Conservation (phyloP, 2,888 invertebrate genomes). For the Sinohyriopsis cumingii region DNA sequence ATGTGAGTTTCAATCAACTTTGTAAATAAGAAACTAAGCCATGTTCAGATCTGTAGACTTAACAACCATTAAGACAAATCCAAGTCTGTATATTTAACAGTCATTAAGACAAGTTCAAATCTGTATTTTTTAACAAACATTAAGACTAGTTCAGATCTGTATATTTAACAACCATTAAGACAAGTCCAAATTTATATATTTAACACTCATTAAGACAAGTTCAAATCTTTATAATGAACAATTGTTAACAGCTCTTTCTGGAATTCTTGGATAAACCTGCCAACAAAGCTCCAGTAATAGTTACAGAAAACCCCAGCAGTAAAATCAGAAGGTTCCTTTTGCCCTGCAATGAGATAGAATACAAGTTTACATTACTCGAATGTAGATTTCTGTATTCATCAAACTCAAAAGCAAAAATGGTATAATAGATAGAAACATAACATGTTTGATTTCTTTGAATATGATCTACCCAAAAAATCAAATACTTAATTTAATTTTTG, state of each 20-base stretch:
- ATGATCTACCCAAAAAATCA: too few relatives aligned
- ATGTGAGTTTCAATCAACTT: too few relatives aligned
- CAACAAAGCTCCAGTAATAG: constrained; percentile 57
- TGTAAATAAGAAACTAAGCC: too few relatives aligned
- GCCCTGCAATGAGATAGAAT: constrained; percentile 54
- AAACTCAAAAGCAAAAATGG: too few relatives aligned
- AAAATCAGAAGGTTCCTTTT: constrained; percentile 56
- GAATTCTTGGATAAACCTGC: constrained; percentile 57
- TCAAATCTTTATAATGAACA: not conserved
- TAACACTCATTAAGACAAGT: not conserved
- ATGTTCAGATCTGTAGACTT: too few relatives aligned
- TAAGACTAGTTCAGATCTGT: not conserved
- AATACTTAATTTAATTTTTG: too few relatives aligned
- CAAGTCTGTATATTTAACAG: not conserved
- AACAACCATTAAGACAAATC: too few relatives aligned
- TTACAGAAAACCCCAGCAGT: constrained; percentile 52
- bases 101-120: not conserved
- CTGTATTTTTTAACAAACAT: not conserved
- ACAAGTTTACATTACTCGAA: too few relatives aligned
- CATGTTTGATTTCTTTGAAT: too few relatives aligned
- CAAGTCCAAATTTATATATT: not conserved
- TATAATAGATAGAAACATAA: too few relatives aligned
- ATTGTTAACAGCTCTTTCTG: not conserved
- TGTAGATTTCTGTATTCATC: too few relatives aligned
- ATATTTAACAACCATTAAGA: not conserved